Conservation (phyloP, 2,888 invertebrate genomes). For the Epistrophe grossulariae region DNA sequence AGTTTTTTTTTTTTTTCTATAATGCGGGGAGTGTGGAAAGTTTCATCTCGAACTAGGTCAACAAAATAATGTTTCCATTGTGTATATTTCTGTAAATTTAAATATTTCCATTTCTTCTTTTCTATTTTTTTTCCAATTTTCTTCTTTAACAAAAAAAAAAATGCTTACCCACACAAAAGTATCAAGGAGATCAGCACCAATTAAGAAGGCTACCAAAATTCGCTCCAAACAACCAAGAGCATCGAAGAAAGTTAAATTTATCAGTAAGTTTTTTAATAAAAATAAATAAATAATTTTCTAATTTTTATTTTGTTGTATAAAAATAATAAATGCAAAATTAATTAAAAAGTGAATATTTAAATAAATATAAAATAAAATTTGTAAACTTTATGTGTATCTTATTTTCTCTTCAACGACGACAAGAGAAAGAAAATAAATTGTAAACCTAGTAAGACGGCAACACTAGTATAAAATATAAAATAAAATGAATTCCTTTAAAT, state of each 20-base stretch:
- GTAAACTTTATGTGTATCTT: no score
- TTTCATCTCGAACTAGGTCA: conserved; percentile 43
- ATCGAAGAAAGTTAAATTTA: conserved; percentile 93
- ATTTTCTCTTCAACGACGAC: no score
- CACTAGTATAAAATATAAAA: no score
- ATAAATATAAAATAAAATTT: no score
- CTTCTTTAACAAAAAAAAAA: conserved; percentile 1
- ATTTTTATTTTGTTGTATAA: no score
- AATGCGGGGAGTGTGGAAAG: conserved; percentile 16
- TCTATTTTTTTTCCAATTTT: background rate
- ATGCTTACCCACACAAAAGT: conserved; percentile 76
- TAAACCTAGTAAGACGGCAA: no score
- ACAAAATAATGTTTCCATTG: conserved; percentile 19
- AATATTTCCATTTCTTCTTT: conserved; percentile 23
- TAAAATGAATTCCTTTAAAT: no score
- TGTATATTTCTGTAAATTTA: conserved; percentile 22
- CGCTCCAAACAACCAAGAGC: conserved; percentile 90
- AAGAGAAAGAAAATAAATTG: no score
- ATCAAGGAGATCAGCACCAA: conserved; percentile 87
- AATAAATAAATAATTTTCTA: background rate
- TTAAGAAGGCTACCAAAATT: conserved; percentile 92
- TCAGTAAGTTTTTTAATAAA: conserved; percentile 89
- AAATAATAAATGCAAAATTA: no score
- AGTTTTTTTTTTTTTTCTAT: background rate
- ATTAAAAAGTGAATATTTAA: no score